Evolutionary conservation across 2,113 vertebrate genomes (phyloP).

Genomic region (Sylvilagus bachmani): DNA sequence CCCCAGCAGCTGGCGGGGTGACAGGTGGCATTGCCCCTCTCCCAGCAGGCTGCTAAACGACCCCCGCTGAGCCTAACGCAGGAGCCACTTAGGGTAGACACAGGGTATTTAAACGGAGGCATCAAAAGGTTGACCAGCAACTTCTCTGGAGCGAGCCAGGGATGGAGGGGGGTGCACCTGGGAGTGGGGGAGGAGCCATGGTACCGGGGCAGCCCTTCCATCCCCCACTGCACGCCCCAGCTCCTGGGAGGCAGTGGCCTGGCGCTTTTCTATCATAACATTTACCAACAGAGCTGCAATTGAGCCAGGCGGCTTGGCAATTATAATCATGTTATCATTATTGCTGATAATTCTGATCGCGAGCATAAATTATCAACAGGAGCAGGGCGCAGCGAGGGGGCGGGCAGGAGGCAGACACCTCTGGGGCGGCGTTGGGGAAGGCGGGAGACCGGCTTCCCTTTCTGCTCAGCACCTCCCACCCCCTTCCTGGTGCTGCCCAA

Average conservation of each 20-base stretch:
- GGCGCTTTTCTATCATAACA: conserved; percentile 57
- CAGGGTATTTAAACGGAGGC: neutral
- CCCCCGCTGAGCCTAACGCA: neutral
- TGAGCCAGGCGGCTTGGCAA: conserved; percentile 69
- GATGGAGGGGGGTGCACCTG: neutral
- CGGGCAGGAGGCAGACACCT: neutral
- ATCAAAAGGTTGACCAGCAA: neutral
- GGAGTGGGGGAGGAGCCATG: fast-evolving
- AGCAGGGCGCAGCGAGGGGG: conserved; percentile 41
- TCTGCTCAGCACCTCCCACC: neutral
- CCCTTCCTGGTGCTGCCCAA: neutral
- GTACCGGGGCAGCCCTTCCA: too few relatives aligned
- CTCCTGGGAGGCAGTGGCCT: conserved; percentile 58
- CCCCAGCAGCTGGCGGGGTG: neutral
- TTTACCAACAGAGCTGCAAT: conserved; percentile 75
- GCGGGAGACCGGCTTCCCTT: neutral
- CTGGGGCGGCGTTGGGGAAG: neutral
- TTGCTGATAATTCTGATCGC: conserved; percentile 78
- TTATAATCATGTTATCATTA: conserved; percentile 83
- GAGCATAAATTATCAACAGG: conserved; percentile 81
- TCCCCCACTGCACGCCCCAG: neutral
- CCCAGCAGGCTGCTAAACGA: neutral
- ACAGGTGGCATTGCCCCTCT: neutral
- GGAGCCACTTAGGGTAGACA: neutral
- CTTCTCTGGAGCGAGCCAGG: neutral